Evolutionary conservation across 2,888 invertebrate genomes (phyloP).

Genomic region (Argyresthia albistria): DNA sequence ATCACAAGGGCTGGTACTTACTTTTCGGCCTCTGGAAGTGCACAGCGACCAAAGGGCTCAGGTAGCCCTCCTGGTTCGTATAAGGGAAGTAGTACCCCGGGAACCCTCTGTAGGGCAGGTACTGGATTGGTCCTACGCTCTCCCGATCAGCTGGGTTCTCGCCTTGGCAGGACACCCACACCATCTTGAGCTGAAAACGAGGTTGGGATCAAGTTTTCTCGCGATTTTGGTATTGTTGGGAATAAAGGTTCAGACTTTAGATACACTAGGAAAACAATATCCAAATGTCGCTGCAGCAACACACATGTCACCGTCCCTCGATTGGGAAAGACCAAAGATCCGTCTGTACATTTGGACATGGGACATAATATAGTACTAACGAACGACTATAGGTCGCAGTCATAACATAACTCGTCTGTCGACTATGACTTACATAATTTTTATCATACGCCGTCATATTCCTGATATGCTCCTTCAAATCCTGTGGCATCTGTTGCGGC

Average conservation of each 20-base stretch:
- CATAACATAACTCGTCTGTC: no score
- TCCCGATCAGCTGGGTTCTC: conserved; percentile 95
- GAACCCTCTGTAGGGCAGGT: conserved; percentile 86
- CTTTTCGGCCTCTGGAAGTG: conserved; percentile 86
- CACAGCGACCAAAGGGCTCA: conserved; percentile 90
- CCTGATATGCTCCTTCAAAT: conserved; percentile 78
- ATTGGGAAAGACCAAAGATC: no score
- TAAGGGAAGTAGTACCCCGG: conserved; percentile 93
- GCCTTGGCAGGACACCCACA: conserved; percentile 95
- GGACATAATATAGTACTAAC: no score
- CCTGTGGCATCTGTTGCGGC: conserved; percentile 82
- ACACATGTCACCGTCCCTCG: no score
- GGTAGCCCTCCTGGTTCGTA: conserved; percentile 88
- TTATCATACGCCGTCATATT: conserved; percentile 61
- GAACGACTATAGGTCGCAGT: no score
- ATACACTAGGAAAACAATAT: no score
- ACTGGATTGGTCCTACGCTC: conserved; percentile 88
- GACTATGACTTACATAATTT: conserved; percentile 42
- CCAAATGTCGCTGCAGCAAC: no score
- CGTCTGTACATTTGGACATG: no score
- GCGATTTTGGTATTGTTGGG: no score
- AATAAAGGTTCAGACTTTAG: no score
- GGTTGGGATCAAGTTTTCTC: not conserved
- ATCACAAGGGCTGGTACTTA: conserved; percentile 56
- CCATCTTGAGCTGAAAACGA: conserved; percentile 77